Evolutionary conservation across 2,113 vertebrate genomes (phyloP).

Genomic region (Paradisaea rubra): DNA sequence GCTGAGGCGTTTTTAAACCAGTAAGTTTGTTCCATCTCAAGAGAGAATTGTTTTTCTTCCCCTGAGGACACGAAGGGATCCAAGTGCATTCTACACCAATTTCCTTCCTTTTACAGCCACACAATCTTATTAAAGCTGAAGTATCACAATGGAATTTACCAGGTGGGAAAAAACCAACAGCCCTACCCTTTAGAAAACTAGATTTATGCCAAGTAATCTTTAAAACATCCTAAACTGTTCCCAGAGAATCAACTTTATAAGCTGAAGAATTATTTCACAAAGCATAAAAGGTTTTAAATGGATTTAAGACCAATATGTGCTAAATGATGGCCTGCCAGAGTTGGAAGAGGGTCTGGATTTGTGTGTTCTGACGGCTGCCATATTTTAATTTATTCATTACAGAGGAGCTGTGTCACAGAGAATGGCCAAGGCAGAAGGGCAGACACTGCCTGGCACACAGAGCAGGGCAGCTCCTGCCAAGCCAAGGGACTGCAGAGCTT

Average conservation of each 20-base stretch:
- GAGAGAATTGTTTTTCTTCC: not conserved
- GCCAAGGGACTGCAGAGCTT: not conserved
- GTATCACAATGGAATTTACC: not conserved
- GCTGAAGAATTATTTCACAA: not conserved
- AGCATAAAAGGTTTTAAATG: not conserved
- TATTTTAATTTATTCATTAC: not conserved
- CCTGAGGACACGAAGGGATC: not conserved
- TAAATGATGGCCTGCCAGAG: not conserved
- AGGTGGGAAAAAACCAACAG: not conserved
- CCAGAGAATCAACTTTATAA: not conserved
- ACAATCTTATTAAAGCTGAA: not conserved
- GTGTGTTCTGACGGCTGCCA: not conserved
- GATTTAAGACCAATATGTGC: not conserved
- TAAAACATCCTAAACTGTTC: not conserved
- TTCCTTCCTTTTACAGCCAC: not conserved
- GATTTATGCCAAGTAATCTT: not conserved
- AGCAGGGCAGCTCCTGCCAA: not conserved
- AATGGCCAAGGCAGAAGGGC: not conserved
- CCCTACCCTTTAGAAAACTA: not conserved
- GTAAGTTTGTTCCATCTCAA: not conserved
- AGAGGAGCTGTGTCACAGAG: not conserved
- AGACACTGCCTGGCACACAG: not conserved
- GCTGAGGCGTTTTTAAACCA: not conserved
- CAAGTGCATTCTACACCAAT: not conserved
- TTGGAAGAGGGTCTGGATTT: not conserved